phyloP scores from a whole-genome alignment of 53 echinoderm and acorn worm species.

The Holothuria leucospilota region DNA sequence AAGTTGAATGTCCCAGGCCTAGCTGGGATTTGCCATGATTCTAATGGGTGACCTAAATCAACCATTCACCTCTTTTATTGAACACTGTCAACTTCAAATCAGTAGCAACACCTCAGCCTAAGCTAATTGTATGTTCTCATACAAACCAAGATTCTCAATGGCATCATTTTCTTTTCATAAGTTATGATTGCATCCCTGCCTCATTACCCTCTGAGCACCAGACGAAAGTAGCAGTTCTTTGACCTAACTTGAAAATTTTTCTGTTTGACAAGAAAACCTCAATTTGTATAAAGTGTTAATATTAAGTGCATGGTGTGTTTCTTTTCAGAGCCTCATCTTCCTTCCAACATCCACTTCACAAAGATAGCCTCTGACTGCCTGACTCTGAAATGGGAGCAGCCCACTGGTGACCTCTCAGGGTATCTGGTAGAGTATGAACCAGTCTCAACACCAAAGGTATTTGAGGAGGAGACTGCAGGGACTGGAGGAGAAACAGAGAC shows the following conservation, averaged over 20 bases:
- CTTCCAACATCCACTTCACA: constrained; percentile 12
- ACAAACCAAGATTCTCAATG: too few species aligned
- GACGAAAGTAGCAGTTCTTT: not conserved
- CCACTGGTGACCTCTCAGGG: constrained; percentile 75
- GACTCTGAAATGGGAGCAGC: constrained; percentile 74
- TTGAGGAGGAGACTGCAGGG: not conserved
- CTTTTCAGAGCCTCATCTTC: constrained; percentile 32
- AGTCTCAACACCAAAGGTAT: not conserved
- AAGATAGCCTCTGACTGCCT: constrained; percentile 28
- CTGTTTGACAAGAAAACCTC: not conserved
- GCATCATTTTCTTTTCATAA: too few species aligned
- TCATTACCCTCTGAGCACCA: too few species aligned
- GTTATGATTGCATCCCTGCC: too few species aligned
- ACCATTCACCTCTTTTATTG: too few species aligned
- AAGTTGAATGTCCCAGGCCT: too few species aligned
- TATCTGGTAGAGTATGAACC: constrained; percentile 56
- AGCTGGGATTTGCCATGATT: too few species aligned
- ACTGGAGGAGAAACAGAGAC: not conserved
- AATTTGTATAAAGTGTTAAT: not conserved
- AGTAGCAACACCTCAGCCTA: too few species aligned
- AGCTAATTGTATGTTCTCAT: too few species aligned
- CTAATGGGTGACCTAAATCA: too few species aligned
- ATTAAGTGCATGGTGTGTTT: not conserved
- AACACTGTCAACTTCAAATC: too few species aligned
- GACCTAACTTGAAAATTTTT: not conserved